Evolutionary conservation across 2,888 invertebrate genomes (phyloP).

Genomic region (Coleophora flavipennella): DNA sequence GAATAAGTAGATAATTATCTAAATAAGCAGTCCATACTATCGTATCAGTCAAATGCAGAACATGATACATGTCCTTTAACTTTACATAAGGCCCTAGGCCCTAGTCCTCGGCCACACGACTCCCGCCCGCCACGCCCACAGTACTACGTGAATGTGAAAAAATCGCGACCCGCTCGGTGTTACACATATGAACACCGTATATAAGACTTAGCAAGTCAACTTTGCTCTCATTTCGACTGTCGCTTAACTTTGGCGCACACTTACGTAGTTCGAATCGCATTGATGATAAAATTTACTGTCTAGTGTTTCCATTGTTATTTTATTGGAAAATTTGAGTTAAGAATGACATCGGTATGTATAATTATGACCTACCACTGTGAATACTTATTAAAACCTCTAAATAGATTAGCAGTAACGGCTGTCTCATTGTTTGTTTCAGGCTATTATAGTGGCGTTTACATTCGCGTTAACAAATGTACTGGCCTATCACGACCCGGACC

Average conservation of each 20-base stretch:
- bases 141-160: slow-evolving; percentile 63
- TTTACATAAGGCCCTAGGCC: not conserved
- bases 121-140: slow-evolving; percentile 65
- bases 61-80: no score
- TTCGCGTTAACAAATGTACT: slow-evolving; percentile 34
- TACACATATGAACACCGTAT: slow-evolving; percentile 70
- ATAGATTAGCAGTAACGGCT: not conserved
- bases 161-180: slow-evolving; percentile 55
- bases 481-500: slow-evolving; percentile 62
- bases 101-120: slow-evolving; percentile 22
- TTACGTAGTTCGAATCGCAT: not conserved
- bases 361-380: not conserved
- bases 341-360: slow-evolving; percentile 50
- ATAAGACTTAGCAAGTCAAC: slow-evolving; percentile 61
- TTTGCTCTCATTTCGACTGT: slow-evolving; percentile 70
- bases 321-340: slow-evolving; percentile 14
- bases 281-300: no score
- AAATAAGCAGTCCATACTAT: no score
- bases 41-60: no score
- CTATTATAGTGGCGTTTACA: slow-evolving; percentile 30
- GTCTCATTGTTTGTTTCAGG: slow-evolving; percentile 34
- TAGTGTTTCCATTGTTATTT: slow-evolving; percentile 1
- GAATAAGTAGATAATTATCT: no score
- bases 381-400: not conserved
- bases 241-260: slow-evolving; percentile 61